Evolutionary conservation across 1,140 invertebrate species (phyloP).

Genomic region (Drosophila setifemur): DNA sequence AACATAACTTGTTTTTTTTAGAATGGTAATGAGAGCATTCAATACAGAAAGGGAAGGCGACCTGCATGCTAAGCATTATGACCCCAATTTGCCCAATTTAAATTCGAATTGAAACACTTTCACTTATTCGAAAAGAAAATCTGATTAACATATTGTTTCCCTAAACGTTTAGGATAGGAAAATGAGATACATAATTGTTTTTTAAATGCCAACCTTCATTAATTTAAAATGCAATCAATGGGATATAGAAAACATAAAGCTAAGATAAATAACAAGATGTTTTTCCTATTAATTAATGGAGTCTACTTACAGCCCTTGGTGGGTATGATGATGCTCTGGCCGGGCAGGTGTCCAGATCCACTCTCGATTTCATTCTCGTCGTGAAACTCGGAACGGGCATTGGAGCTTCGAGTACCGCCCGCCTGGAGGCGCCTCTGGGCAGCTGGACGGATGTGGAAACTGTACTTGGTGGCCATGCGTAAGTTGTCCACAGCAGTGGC

Average conservation of each 20-base stretch:
- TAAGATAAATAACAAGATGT: background rate
- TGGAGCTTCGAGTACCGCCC: constrained; percentile 57
- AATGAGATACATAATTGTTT: background rate
- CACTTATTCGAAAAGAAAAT: background rate
- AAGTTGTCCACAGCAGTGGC: constrained; percentile 85
- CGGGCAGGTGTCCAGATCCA: constrained; percentile 61
- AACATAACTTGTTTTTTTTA: background rate
- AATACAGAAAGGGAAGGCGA: background rate
- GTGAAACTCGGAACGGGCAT: constrained; percentile 60
- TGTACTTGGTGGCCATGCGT: constrained; percentile 90
- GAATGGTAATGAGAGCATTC: too few species aligned
- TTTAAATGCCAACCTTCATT: too few species aligned
- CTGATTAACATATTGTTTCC: too few species aligned
- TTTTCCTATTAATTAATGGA: background rate
- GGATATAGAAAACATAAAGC: constrained; percentile 6
- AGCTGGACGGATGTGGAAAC: constrained; percentile 87
- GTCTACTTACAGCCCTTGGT: constrained; percentile 90
- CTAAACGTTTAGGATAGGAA: constrained; percentile 2
- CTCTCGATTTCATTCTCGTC: constrained; percentile 75
- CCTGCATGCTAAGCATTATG: background rate
- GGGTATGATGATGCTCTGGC: constrained; percentile 86
- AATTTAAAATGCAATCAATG: too few species aligned
- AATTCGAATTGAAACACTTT: constrained; percentile 13
- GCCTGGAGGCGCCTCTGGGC: constrained; percentile 52
- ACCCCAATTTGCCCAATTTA: background rate